Evolutionary conservation across 2,113 vertebrate genomes (phyloP).

Genomic region (Mola mola): DNA sequence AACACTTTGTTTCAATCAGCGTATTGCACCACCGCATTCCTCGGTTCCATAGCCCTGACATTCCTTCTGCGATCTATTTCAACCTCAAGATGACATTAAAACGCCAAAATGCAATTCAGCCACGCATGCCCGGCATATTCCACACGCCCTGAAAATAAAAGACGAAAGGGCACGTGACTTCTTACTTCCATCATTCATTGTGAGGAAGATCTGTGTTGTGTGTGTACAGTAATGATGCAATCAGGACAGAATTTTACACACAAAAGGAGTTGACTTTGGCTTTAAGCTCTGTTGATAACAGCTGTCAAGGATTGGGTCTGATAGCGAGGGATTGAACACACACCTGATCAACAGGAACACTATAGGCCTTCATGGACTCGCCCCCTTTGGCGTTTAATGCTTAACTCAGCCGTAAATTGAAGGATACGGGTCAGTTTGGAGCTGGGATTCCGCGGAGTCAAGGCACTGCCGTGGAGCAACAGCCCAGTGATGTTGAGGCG

Average conservation of each 20-base stretch:
- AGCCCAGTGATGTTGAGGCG: slow-evolving; percentile 3
- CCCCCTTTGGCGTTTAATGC: slow-evolving; percentile 25
- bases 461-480: background rate
- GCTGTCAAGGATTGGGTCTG: slow-evolving; percentile 15
- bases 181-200: slow-evolving; percentile 15
- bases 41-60: slow-evolving; percentile 10
- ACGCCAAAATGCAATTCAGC: slow-evolving; percentile 26
- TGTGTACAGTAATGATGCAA: slow-evolving; percentile 25
- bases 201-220: slow-evolving; percentile 22
- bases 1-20: slow-evolving; percentile 16
- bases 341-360: slow-evolving; percentile 23
- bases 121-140: slow-evolving; percentile 21
- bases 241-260: slow-evolving; percentile 34
- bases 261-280: slow-evolving; percentile 67
- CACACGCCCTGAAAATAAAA: slow-evolving; percentile 8
- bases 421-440: slow-evolving; percentile 14
- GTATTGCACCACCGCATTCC: slow-evolving; percentile 30
- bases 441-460: slow-evolving; percentile 5
- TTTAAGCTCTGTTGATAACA: slow-evolving; percentile 37
- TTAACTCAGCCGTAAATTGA: slow-evolving; percentile 46
- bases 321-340: slow-evolving; percentile 31
- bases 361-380: slow-evolving; percentile 39
- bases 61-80: slow-evolving; percentile 12
- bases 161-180: slow-evolving; percentile 9
- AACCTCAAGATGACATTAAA: slow-evolving; percentile 40